Evolutionary conservation across 2,113 vertebrate species (phyloP), one percentile per base, ranked within the genome.

Genomic region (Chloroceryle aenea): DNA sequence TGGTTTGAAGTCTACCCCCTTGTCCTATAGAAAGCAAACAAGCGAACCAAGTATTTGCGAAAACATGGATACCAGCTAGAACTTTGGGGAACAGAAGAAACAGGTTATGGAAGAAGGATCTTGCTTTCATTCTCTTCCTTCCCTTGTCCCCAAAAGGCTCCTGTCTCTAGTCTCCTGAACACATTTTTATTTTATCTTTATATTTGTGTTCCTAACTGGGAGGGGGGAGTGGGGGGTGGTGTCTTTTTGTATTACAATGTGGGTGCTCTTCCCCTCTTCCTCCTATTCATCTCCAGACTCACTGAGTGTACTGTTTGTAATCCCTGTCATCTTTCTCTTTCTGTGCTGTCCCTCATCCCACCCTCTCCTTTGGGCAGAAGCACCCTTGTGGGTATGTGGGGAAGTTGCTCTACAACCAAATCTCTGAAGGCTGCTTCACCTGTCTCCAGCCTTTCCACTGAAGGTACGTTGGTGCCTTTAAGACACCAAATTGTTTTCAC

Each of bases 401-500:
- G 62, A 77, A 32, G 9, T 61, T 58, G 15, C 34, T n/a, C 36
- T 64, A 38, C 25, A 47, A 52, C 43, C 4, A 16, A 3, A 45
- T 17, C 48, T 30, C 2, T 4, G 48, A 5, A 7, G 4, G 27
- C 3, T 27, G 14, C n/a, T 47, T 30, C 3, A 2, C 22, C 55
- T 15, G 19, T 34, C 27, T 48, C 20, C 11, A 29, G 36, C 56
- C 42, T 34, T 77, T 6, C 0, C 0, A 1, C 3, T 20, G 36
- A 55, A 56, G 59, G 27, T 29, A 10, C 0, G 1, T 11, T 27
- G 40, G 11, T n/a, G 16, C 42, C n/a, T 63, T 42, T 13, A 72
- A 53, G 42, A 12, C 53, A 13, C 22, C 36, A 23, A 48, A 23
- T 6, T 1, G 0, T n/a, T 20, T 1, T 13, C 1, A 0, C 19